Evolutionary conservation across 2,113 vertebrate genomes (phyloP).

Genomic region (Cephalophus harveyi): DNA sequence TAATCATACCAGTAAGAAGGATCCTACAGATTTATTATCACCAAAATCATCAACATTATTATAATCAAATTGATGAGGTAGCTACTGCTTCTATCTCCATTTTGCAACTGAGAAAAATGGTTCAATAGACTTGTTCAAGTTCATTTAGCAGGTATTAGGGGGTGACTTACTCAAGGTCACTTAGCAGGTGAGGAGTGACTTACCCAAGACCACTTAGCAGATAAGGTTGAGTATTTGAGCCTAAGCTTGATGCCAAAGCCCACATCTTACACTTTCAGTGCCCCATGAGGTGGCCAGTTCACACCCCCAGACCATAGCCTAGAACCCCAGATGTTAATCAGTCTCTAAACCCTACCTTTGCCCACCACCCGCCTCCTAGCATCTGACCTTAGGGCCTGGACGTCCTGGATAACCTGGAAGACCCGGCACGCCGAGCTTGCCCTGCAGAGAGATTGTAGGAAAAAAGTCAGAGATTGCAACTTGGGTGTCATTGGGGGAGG

Average conservation of each 20-base stretch:
- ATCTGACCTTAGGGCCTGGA: constrained; percentile 84
- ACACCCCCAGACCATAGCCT: not conserved
- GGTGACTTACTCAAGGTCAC: not conserved
- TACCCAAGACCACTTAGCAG: not conserved
- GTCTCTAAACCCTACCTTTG: not conserved
- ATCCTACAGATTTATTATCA: not conserved
- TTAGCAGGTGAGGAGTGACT: not conserved
- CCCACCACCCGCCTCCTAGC: not conserved
- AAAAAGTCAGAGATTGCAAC: not conserved
- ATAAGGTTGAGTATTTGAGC: not conserved
- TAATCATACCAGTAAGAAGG: not conserved
- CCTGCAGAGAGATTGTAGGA: constrained; percentile 68
- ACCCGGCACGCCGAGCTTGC: constrained; percentile 85
- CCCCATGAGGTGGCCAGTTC: not conserved
- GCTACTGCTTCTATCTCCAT: not conserved
- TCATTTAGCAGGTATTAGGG: not conserved
- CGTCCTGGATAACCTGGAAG: constrained; percentile 87
- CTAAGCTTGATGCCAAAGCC: not conserved
- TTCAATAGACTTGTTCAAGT: not conserved
- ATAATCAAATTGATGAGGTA: not conserved
- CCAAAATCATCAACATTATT: not conserved
- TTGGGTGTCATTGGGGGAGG: fast-evolving
- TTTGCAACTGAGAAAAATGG: not conserved
- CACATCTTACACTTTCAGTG: not conserved
- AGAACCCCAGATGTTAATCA: not conserved